A percentile compares a stretch with the other conserved stretches of the same genome.
These are phyloP conservation scores for Poeciliopsis turrubarensis DNA, from an alignment of 2,113 vertebrate species.

Conservation along the genomic window DNA sequence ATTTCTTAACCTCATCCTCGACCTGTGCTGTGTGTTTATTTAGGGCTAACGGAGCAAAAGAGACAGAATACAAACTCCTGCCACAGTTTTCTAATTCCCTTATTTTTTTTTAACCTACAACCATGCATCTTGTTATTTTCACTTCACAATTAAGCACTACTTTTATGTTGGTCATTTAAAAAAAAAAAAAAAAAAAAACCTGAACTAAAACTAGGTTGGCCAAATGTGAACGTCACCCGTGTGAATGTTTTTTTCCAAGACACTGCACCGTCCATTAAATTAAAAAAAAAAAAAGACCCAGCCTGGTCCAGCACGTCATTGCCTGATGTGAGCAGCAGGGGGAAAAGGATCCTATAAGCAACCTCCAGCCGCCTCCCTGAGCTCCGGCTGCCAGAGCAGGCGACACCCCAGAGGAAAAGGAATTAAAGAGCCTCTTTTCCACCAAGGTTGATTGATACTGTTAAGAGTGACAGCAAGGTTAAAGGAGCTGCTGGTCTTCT, in stretches of 20 bases:
- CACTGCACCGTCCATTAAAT: conserved; percentile 2
- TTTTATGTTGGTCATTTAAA: neutral
- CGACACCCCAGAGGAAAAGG: conserved; percentile 43
- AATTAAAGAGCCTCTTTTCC: conserved; percentile 62
- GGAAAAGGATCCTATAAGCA: conserved; percentile 24
- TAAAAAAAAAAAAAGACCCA: neutral
- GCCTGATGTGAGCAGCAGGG: conserved; percentile 28
- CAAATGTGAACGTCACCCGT: neutral
- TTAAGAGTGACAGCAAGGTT: conserved; percentile 44
- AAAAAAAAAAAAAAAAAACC: too few relatives aligned
- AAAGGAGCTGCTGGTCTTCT: conserved; percentile 56
- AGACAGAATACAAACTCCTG: neutral
- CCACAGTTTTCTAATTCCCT: neutral
- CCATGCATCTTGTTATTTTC: neutral
- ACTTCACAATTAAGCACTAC: neutral
- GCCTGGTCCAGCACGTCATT: conserved; percentile 7
- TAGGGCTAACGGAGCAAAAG: neutral
- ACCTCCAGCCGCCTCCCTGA: conserved; percentile 44
- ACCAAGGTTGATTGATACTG: conserved; percentile 62
- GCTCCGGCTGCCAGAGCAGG: conserved; percentile 43
- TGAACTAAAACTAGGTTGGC: neutral
- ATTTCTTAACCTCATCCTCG: neutral
- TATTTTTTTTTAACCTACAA: too few relatives aligned
- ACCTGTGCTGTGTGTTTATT: neutral
- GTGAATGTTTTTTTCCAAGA: neutral